These are phyloP conservation scores for Noctua janthina DNA, from an alignment of 2,888 invertebrate genomes.

Conservation along the genomic window DNA sequence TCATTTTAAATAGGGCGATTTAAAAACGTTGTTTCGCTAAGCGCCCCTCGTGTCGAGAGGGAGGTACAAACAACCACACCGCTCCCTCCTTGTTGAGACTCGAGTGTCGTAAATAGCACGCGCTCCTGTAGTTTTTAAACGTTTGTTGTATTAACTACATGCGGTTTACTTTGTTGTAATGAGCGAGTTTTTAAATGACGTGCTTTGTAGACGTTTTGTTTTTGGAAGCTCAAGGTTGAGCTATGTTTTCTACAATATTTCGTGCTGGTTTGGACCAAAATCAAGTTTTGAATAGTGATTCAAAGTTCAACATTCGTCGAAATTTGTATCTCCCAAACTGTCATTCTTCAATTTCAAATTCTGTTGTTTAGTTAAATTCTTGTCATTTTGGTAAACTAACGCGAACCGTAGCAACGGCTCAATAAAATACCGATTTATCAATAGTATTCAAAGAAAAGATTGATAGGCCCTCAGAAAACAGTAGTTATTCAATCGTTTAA, in stretches of 20 bases:
- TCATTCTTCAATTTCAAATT: not conserved
- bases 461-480: not conserved
- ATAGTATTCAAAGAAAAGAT: not conserved
- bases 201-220: not conserved
- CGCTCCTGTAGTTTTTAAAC: slow-evolving; percentile 53
- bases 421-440: not conserved
- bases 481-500: not conserved
- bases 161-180: slow-evolving; percentile 29
- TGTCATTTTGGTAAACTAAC: not conserved
- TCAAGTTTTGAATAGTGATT: not conserved
- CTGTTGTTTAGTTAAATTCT: not conserved
- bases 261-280: not conserved
- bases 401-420: not conserved
- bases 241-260: not conserved
- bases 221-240: not conserved
- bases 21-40: slow-evolving; percentile 56
- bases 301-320: not conserved
- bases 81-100: slow-evolving; percentile 43
- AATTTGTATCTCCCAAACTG: not conserved
- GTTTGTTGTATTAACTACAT: slow-evolving; percentile 49
- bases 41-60: slow-evolving; percentile 44
- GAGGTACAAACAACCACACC: slow-evolving; percentile 55
- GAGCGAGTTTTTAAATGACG: not conserved
- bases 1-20: slow-evolving; percentile 43
- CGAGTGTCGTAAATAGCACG: slow-evolving; percentile 59